Evolutionary conservation across 64 coral and sea anemone genomes (phyloP).

Genomic region (Porites australiensis): DNA sequence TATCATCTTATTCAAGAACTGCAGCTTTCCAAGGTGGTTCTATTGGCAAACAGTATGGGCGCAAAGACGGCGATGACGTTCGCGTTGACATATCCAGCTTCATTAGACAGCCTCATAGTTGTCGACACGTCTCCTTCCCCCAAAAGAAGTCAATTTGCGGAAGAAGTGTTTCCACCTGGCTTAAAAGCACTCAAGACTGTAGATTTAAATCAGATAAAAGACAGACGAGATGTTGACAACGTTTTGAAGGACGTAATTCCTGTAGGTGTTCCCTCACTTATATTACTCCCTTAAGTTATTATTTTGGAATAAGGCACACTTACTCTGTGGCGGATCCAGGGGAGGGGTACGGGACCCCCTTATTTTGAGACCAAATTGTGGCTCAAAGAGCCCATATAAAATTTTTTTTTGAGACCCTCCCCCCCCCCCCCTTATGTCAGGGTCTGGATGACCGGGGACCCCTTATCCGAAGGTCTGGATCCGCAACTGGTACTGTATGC

Average conservation of each 20-base stretch:
- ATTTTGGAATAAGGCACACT: too few species aligned
- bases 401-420: too few species aligned
- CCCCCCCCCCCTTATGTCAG: too few species aligned
- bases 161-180: conserved; percentile 71
- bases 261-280: conserved; percentile 56
- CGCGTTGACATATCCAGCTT: conserved; percentile 70
- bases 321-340: too few species aligned
- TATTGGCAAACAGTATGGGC: conserved; percentile 98
- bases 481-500: too few species aligned
- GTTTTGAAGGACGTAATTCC: conserved; percentile 67
- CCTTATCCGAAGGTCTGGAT: too few species aligned
- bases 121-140: conserved; percentile 64
- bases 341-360: too few species aligned
- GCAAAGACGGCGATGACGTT: conserved; percentile 96
- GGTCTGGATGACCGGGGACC: too few species aligned
- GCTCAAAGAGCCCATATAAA: too few species aligned
- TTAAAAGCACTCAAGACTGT: conserved; percentile 69
- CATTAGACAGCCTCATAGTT: conserved; percentile 83
- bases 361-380: too few species aligned
- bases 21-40: conserved; percentile 73
- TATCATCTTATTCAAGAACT: conserved; percentile 72
- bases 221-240: conserved; percentile 79
- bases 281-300: too few species aligned
- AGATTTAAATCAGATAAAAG: conserved; percentile 73
- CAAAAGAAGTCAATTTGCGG: conserved; percentile 17